Evolutionary conservation across 2,888 invertebrate species (phyloP), one percentile per base, ranked within the genome.

Genomic region (Polia nebulosa): DNA sequence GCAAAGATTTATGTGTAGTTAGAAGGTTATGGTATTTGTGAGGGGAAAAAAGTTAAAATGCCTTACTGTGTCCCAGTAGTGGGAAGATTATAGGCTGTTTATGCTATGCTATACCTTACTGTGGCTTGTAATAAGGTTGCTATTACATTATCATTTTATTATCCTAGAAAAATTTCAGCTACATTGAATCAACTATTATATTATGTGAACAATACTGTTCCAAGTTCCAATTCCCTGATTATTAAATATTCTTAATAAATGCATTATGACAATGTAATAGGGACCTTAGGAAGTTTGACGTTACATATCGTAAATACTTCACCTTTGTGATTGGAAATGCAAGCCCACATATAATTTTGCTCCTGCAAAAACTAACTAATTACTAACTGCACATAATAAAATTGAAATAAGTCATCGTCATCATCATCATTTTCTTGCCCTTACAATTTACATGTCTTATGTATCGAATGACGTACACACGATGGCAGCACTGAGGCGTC

Each of bases 1-100:
- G 63, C n/a, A 15, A 36, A 66, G n/a, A 13, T 62, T 11, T 17
- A n/a, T 66, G 45, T 63, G 63, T 62, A 63, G 66, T 62, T 66
- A 45, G 62, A 45, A 22, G 22, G 13, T 13, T 34, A 13, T 15
- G 47, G n/a, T 47, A 17, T 22, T 25, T 22, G 39, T 39, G 22
- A 39, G 39, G 22, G 22, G 13, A 22, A 49, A 1, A 3, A 39
- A 3, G 3, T 13, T 17, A 11, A n/a, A 47, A 39, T 60, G 60
- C n/a, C 3, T 36, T 32, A 22, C 22, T 57, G 25, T 20, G n/a
- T 17, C 5, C n/a, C 5, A 13, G n/a, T n/a, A n/a, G n/a, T n/a
- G n/a, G n/a, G n/a, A n/a, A n/a, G n/a, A n/a, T n/a, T n/a, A n/a
- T n/a, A n/a, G n/a, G n/a, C n/a, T n/a, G n/a, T n/a, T n/a, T n/a